These are phyloP conservation scores for Dorcus hopei DNA, from an alignment of 2,888 invertebrate species.

Conservation along the genomic window DNA sequence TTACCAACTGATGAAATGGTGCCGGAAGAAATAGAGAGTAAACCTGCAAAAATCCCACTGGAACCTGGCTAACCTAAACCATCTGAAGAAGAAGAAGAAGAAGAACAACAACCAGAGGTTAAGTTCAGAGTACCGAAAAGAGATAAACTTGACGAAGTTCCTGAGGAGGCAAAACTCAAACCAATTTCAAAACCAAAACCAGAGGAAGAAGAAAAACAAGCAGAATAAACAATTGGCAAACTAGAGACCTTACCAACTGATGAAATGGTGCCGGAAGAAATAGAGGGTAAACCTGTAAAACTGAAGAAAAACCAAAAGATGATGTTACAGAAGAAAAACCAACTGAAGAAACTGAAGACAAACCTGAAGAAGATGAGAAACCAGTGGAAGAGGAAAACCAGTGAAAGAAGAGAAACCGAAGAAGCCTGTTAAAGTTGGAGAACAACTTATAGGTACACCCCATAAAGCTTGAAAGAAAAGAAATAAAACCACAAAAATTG, in stretches of 20 bases:
- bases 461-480: slow-evolving; percentile 59
- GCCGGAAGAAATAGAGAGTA: slow-evolving; percentile 13
- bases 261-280: slow-evolving; percentile 26
- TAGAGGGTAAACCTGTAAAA: slow-evolving; percentile 26
- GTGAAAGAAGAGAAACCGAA: slow-evolving; percentile 26
- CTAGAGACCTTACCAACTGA: slow-evolving; percentile 28
- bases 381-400: slow-evolving; percentile 19
- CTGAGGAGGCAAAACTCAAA: slow-evolving; percentile 33
- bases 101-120: slow-evolving; percentile 33
- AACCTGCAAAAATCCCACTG: slow-evolving; percentile 31
- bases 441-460: slow-evolving; percentile 46
- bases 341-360: slow-evolving; percentile 34
- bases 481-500: slow-evolving; percentile 51
- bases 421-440: slow-evolving; percentile 27
- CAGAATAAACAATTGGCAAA: slow-evolving; percentile 44
- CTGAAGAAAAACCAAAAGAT: slow-evolving; percentile 25
- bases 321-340: slow-evolving; percentile 36
- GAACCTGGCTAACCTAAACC: too few species aligned
- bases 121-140: slow-evolving; percentile 42
- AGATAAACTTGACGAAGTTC: slow-evolving; percentile 39
- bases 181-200: slow-evolving; percentile 11
- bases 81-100: too few species aligned
- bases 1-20: slow-evolving; percentile 31
- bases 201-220: slow-evolving; percentile 44
- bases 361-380: slow-evolving; percentile 28